Base-by-base conservation (phyloP, 2,797 vertebrate genomes). In the Falco concolor region DNA sequence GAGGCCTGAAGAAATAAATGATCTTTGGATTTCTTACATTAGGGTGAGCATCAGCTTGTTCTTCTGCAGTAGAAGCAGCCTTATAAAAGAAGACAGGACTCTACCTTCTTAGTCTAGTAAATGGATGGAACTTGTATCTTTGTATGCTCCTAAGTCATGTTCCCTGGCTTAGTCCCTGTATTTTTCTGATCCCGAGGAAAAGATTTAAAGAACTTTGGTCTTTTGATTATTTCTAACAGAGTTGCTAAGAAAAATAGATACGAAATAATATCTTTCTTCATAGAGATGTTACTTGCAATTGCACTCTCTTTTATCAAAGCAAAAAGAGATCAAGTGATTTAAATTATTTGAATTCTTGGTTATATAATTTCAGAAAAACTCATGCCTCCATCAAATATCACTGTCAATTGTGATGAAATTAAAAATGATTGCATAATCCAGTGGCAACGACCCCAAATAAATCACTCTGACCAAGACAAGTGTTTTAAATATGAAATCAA, bases 341-440 rank as follows among this genome's bases (percentile, higher is more conserved):
- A 38, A 70, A 74, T 74, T 79, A 54, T 87, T 84, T 84, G 11
- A 65, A 73, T 73, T 91, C 15, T 69, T 88, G 69, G 4, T 57
- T 84, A 22, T 94, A 68, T 90, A 2, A 68, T 97, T 95, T 88
- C 95, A 97, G 96, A 97, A 94, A 95, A 91, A 5, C 90, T 97
- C 25, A 81, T 86, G 79, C 87, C 96, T 84, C 96, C 96, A 34
- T 86, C 85, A 88, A 88, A 94, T 68, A 91, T 96, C 65, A 86
- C 72, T 84, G 87, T 95, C 27, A 65, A 3, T 16, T 97, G 95
- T 90, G 74, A 81, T n/a, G 59, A 93, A 77, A 86, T 25, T 44
- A 64, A 93, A 86, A 50, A 40, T 27, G 8, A 52, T 52, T 97
- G 94, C 59, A 28, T 65, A 54, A 84, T 95, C 91, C 69, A 93